Evolutionary conservation across 2,888 invertebrate species (phyloP).

Genomic region (Habrosyne pyritoides): DNA sequence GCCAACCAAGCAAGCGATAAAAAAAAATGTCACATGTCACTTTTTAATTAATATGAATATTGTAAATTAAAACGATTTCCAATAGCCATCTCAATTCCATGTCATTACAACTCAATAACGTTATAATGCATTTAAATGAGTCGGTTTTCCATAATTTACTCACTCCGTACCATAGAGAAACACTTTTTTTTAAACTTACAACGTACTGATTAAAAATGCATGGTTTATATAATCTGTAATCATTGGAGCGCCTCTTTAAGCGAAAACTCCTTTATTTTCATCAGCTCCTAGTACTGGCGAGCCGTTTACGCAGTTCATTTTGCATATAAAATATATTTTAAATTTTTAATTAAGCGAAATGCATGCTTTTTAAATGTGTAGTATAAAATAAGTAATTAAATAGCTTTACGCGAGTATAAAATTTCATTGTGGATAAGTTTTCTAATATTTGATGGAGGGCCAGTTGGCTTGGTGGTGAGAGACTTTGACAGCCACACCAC

Average conservation of each 20-base stretch:
- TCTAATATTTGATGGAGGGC: too few relatives aligned
- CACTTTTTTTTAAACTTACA: constrained; percentile 23
- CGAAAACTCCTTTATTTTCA: constrained; percentile 37
- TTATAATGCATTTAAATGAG: constrained; percentile 15
- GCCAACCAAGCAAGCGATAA: neutral
- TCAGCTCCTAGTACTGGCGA: constrained; percentile 20
- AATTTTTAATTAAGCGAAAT: constrained; percentile 8
- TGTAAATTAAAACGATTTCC: neutral
- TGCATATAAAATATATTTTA: constrained; percentile 29
- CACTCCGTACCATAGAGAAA: constrained; percentile 16
- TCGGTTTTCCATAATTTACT: constrained; percentile 7
- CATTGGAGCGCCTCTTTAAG: constrained; percentile 13
- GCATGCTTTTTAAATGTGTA: constrained; percentile 25
- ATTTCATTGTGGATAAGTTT: neutral
- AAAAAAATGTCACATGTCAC: neutral
- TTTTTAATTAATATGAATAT: neutral
- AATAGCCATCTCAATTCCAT: constrained; percentile 10
- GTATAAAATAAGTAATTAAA: constrained; percentile 21
- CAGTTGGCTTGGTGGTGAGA: too few relatives aligned
- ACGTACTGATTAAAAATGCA: constrained; percentile 38
- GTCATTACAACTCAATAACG: constrained; percentile 5
- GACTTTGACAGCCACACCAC: too few relatives aligned
- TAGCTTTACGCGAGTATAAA: neutral
- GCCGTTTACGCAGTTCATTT: constrained; percentile 23
- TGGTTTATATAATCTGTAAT: constrained; percentile 34